Evolutionary conservation across 2,888 invertebrate genomes (phyloP).

Genomic region (Drosophila diplacantha): DNA sequence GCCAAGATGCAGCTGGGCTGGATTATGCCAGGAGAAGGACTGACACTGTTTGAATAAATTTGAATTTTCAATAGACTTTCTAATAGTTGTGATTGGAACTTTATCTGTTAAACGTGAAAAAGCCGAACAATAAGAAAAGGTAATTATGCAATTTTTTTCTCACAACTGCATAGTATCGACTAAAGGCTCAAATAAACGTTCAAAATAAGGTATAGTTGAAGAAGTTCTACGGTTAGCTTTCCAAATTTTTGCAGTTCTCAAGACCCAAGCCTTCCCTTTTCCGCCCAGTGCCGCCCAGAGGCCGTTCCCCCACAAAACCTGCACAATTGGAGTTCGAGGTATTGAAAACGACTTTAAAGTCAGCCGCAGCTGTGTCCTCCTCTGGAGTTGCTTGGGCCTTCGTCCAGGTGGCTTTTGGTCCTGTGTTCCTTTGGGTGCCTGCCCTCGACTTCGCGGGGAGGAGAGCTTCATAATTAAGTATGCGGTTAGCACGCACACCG

Average conservation of each 20-base stretch:
- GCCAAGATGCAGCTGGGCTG: background rate
- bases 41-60: background rate
- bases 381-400: conserved; percentile 11
- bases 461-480: conserved; percentile 69
- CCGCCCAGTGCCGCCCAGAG: background rate
- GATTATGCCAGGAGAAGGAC: background rate
- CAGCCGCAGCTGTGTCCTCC: conserved; percentile 57
- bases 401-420: conserved; percentile 32
- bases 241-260: background rate
- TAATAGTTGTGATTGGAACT: background rate
- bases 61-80: background rate
- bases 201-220: background rate
- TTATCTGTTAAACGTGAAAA: background rate
- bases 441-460: conserved; percentile 5
- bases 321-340: conserved; percentile 41
- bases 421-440: conserved; percentile 15
- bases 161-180: too few relatives aligned
- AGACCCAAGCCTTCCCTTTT: background rate
- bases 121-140: too few relatives aligned
- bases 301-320: conserved; percentile 6
- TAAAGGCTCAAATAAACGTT: too few relatives aligned
- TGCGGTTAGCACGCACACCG: conserved; percentile 61
- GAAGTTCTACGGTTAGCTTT: background rate
- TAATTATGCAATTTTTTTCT: too few relatives aligned
- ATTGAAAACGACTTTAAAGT: conserved; percentile 71